phyloP scores from a whole-genome alignment of 2,113 vertebrate species.

The Nicator chloris region DNA sequence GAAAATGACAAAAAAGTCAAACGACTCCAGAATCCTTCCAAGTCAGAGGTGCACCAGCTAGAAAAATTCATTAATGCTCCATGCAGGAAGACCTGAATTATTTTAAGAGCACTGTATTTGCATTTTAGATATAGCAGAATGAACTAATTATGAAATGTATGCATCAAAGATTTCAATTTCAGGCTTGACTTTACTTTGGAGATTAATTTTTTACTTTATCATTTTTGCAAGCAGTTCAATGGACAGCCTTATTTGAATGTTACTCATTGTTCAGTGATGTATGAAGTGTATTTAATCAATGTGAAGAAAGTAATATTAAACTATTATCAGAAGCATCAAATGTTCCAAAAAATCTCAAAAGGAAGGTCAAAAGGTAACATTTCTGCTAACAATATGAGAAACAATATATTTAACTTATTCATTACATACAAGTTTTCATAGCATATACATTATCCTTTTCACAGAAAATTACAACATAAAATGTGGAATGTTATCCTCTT shows the following conservation, averaged over 20 bases:
- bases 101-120: conserved; percentile 67
- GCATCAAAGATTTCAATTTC: conserved; percentile 88
- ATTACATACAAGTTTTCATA: conserved; percentile 43
- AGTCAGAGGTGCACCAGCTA: conserved; percentile 1
- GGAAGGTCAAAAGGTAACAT: conserved; percentile 74
- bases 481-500: neutral
- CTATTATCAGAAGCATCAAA: conserved; percentile 72
- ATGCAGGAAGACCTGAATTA: conserved; percentile 40
- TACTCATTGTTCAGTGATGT: conserved; percentile 78
- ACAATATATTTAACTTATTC: conserved; percentile 71
- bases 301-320: conserved; percentile 77
- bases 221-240: conserved; percentile 76
- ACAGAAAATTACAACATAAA: neutral
- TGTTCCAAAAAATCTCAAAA: conserved; percentile 70
- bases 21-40: neutral
- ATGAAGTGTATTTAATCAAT: conserved; percentile 81
- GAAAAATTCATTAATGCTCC: conserved; percentile 53
- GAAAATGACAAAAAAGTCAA: neutral
- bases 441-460: neutral
- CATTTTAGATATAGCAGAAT: conserved; percentile 74
- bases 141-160: conserved; percentile 84
- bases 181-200: conserved; percentile 85
- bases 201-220: conserved; percentile 82
- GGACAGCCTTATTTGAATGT: conserved; percentile 71
- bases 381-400: conserved; percentile 67